Percentiles rank a stretch among this genome's conserved stretches.
These are phyloP conservation scores for Burhinus oedicnemus DNA, from an alignment of 2,113 vertebrate species.

Conservation along the genomic window DNA sequence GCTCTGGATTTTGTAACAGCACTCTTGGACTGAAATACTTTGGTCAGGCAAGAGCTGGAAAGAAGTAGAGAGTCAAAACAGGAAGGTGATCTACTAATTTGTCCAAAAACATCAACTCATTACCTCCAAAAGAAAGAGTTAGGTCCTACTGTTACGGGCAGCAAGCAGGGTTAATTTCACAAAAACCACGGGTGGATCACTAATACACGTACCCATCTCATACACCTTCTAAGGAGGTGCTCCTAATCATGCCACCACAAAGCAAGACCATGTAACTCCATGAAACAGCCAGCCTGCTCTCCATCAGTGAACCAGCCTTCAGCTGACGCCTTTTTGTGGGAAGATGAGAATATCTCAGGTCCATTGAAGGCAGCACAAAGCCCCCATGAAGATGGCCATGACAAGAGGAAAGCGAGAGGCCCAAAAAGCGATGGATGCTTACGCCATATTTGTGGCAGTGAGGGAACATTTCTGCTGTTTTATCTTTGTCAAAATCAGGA, in stretches of 20 bases:
- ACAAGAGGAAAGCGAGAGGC: neutral
- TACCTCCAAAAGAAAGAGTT: neutral
- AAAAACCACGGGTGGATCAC: neutral
- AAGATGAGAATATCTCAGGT: neutral
- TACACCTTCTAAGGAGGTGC: neutral
- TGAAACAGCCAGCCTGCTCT: neutral
- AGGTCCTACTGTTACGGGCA: neutral
- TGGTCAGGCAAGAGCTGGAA: neutral
- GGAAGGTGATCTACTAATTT: neutral
- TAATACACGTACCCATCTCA: rapidly evolving
- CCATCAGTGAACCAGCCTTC: neutral
- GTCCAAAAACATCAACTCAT: neutral
- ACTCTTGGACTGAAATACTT: neutral
- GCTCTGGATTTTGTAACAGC: neutral
- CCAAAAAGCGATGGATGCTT: neutral
- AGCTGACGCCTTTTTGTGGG: neutral
- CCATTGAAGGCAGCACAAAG: neutral
- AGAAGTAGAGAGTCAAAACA: neutral
- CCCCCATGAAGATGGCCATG: neutral
- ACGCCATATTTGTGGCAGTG: rapidly evolving
- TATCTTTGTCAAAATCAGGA: neutral
- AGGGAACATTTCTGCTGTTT: neutral
- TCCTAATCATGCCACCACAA: neutral
- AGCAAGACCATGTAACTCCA: neutral
- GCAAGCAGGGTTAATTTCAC: neutral